phyloP scores from a whole-genome alignment of 1,140 invertebrate species.

The Glossosoma conforme region DNA sequence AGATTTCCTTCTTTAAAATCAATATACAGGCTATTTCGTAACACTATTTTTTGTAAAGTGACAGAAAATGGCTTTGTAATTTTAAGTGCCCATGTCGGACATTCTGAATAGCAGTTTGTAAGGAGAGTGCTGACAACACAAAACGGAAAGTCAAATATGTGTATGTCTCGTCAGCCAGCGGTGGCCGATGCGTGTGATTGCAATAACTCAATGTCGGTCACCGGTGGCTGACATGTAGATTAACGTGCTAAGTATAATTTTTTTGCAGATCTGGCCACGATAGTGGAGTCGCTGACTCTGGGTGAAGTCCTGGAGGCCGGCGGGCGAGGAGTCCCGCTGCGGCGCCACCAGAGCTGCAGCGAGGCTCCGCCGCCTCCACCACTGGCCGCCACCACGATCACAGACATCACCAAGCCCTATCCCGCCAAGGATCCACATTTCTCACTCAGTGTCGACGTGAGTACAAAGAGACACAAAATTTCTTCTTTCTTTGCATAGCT shows the following conservation, averaged over 20 bases:
- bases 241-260: background rate
- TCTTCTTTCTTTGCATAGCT: background rate
- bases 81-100: no score
- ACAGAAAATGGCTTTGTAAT: no score
- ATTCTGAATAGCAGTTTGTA: no score
- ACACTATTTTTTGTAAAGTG: background rate
- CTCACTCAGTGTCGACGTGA: constrained; percentile 26
- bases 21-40: background rate
- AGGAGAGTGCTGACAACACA: no score
- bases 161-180: no score
- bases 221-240: no score
- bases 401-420: constrained; percentile 49
- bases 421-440: constrained; percentile 47
- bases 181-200: no score
- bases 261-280: constrained; percentile 69
- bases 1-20: background rate
- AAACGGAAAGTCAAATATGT: no score
- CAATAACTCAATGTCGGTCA: no score
- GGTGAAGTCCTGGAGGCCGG: constrained; percentile 45
- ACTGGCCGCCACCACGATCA: constrained; percentile 41
- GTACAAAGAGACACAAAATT: background rate
- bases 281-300: constrained; percentile 73
- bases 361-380: constrained; percentile 30
- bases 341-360: constrained; percentile 37
- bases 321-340: constrained; percentile 19